phyloP scores from a whole-genome alignment of 2,797 vertebrate species.

The Xiphophorus birchmanni region DNA sequence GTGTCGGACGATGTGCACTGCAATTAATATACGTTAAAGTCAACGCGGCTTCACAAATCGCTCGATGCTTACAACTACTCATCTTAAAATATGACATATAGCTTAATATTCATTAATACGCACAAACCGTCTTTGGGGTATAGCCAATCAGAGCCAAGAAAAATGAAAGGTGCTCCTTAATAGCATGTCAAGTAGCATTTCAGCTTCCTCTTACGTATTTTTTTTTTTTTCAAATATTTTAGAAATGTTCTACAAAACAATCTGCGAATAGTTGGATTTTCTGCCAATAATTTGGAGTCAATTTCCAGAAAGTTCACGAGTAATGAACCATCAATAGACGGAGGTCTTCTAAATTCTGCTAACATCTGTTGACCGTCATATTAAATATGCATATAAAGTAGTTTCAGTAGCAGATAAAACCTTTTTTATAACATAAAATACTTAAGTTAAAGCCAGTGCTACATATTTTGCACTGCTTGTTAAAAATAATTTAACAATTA shows the following conservation, averaged over 20 bases:
- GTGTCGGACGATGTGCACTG: no score
- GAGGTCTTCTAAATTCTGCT: neutral
- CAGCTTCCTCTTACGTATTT: neutral
- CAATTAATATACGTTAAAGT: no score
- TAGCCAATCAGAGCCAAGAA: neutral
- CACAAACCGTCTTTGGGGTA: neutral
- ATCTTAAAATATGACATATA: no score
- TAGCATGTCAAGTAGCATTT: neutral
- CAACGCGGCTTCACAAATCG: no score
- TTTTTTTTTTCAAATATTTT: neutral
- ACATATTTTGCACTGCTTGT: neutral
- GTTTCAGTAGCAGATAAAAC: neutral
- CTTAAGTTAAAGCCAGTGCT: neutral
- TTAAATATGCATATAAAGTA: neutral
- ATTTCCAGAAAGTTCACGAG: neutral
- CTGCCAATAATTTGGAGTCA: neutral
- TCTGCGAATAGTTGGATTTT: neutral
- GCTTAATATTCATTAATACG: no score
- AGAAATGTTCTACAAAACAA: neutral
- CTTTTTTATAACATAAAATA: neutral
- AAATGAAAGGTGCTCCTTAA: neutral
- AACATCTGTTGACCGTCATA: neutral
- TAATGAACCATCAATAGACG: neutral
- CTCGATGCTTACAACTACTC: no score
- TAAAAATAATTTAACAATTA: conserved; percentile 19